Evolutionary conservation across 23 tunicate species (phyloP).

Genomic region (Ciona savignyi): DNA sequence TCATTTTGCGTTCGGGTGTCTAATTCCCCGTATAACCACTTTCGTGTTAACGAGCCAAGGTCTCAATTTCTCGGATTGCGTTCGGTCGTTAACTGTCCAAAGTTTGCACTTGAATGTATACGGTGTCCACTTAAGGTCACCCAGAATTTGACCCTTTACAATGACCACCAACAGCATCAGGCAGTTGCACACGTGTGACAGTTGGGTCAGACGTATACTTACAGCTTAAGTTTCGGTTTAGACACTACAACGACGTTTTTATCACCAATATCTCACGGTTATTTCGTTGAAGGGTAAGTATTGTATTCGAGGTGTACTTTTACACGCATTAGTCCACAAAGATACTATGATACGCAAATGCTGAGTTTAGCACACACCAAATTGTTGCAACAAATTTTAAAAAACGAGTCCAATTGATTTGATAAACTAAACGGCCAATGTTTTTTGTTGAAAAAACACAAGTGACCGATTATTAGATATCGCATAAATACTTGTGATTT

Average conservation of each 20-base stretch:
- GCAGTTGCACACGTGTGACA: background rate
- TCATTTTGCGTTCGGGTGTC: too few species aligned
- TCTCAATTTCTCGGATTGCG: background rate
- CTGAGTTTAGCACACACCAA: too few species aligned
- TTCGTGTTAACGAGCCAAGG: background rate
- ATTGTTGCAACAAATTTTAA: too few species aligned
- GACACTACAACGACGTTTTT: background rate
- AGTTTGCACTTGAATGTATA: slow-evolving; percentile 1
- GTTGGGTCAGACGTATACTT: background rate
- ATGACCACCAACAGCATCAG: background rate
- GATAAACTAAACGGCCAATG: too few species aligned
- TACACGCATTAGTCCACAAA: too few species aligned
- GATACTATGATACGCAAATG: too few species aligned
- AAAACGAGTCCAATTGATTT: too few species aligned
- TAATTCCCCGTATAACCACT: too few species aligned
- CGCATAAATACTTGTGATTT: too few species aligned
- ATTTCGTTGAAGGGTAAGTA: background rate
- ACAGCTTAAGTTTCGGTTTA: background rate
- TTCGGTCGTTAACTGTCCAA: background rate
- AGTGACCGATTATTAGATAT: too few species aligned
- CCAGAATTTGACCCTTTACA: background rate
- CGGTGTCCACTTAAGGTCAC: background rate
- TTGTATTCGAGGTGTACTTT: background rate
- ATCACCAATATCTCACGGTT: background rate
- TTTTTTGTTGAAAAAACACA: too few species aligned